phyloP scores from a whole-genome alignment of 2,797 vertebrate species.

The Poecilia picta region DNA sequence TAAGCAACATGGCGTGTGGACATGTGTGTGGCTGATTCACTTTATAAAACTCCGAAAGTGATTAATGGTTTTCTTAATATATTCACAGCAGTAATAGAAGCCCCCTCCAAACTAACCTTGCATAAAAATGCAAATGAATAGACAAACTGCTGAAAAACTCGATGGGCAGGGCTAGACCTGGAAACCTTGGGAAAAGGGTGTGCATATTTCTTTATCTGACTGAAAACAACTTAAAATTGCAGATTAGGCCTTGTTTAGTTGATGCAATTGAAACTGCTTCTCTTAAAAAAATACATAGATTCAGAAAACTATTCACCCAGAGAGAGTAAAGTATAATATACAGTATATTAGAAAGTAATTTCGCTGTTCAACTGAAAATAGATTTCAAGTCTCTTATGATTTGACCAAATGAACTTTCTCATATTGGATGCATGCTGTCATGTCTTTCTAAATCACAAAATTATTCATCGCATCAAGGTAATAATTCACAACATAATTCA shows the following conservation, averaged over 20 bases:
- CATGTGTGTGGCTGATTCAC: slow-evolving; percentile 76
- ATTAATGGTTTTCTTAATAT: slow-evolving; percentile 85
- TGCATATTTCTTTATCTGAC: slow-evolving; percentile 80
- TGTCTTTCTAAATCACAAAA: background rate
- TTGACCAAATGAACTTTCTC: background rate
- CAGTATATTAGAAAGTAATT: background rate
- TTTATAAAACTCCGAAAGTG: slow-evolving; percentile 70
- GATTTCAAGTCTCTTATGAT: background rate
- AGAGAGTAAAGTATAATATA: background rate
- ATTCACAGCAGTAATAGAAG: slow-evolving; percentile 79
- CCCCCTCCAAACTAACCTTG: slow-evolving; percentile 79
- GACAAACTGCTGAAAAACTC: slow-evolving; percentile 72
- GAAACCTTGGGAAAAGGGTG: slow-evolving; percentile 79
- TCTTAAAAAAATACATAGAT: background rate
- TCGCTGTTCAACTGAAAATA: background rate
- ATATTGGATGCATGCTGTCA: background rate
- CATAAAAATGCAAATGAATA: slow-evolving; percentile 85
- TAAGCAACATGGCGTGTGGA: slow-evolving; percentile 63
- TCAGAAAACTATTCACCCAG: background rate
- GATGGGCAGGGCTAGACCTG: slow-evolving; percentile 66
- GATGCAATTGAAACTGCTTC: slow-evolving; percentile 45
- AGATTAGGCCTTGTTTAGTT: slow-evolving; percentile 68
- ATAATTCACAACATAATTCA: background rate
- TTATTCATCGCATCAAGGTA: background rate
- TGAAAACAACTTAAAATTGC: slow-evolving; percentile 66